Evolutionary conservation across 2,888 invertebrate genomes (phyloP), one percentile per base, ranked within the genome.

Genomic region (Ectobius pallidus): DNA sequence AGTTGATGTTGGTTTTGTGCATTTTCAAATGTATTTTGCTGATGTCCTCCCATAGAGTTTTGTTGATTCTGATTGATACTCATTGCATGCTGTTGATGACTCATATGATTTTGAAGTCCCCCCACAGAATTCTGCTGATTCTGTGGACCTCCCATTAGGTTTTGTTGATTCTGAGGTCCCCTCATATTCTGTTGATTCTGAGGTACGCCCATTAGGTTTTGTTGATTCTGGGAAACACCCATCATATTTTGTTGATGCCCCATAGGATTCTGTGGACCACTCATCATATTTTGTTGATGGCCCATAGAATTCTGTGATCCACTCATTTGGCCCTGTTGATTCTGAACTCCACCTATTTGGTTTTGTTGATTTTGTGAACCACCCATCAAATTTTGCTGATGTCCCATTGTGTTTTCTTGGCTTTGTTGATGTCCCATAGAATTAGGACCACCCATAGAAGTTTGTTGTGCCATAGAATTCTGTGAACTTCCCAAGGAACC

Each of bases 171-270:
- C 61, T 11, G 32, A 18, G 34, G 27, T 16, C n/a, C 20, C 16
- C 52, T 61, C 32, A 32, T 30, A 71, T 71, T 65, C 22, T 70
- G 70, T 32, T 18, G 34, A 55, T 58, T 32, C 58, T 58, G 58
- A 14, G 2, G n/a, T 58, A 25, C 27, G 30, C n/a, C 4, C 30
- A 22, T 30, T 58, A 25, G 14, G 30, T 30, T 25, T 1, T 30
- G 58, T 34, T 7, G 34, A 11, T 58, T 58, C 14, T 25, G 4
- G 1, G 27, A 1, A 25, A 6, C 18, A 58, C 30, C n/a, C n/a
- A 27, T 30, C 16, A 58, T 58, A 30, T 58, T n/a, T 16, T 22
- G 16, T 25, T 58, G 34, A 11, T 34, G 6, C 6, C 11, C 11
- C 34, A 34, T 11, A 7, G 34, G 58, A 58, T 58, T 58, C n/a